phyloP scores from a whole-genome alignment of 2,113 vertebrate species.

The Paradisaea rubra region DNA sequence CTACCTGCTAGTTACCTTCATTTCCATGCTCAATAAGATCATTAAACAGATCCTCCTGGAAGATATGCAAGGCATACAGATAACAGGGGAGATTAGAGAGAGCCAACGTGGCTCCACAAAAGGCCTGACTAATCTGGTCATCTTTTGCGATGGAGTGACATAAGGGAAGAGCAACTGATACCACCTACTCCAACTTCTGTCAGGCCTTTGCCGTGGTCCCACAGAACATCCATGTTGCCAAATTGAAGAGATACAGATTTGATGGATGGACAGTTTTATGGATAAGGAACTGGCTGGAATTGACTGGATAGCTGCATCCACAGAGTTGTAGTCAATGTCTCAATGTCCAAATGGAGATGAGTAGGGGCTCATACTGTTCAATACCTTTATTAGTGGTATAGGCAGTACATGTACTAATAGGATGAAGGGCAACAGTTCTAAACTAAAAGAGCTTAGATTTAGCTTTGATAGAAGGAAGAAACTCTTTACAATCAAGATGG shows the following conservation, averaged over 20 bases:
- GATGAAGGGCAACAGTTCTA: neutral
- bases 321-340: neutral
- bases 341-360: neutral
- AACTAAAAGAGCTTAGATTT: neutral
- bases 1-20: neutral
- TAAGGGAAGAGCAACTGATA: neutral
- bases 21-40: rapidly evolving
- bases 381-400: neutral
- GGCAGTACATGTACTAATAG: neutral
- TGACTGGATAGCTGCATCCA: too few species aligned
- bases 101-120: neutral
- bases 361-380: rapidly evolving
- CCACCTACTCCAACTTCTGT: neutral
- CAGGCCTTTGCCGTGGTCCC: neutral
- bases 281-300: neutral
- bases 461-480: neutral
- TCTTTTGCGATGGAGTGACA: neutral
- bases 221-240: neutral
- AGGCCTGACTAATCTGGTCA: neutral
- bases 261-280: neutral
- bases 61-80: neutral
- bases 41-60: neutral
- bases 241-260: neutral
- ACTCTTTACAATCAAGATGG: too few species aligned
- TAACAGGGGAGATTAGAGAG: neutral